These are phyloP conservation scores for Ginglymostoma cirratum DNA, from an alignment of 2,113 vertebrate genomes.

Conservation along the genomic window DNA sequence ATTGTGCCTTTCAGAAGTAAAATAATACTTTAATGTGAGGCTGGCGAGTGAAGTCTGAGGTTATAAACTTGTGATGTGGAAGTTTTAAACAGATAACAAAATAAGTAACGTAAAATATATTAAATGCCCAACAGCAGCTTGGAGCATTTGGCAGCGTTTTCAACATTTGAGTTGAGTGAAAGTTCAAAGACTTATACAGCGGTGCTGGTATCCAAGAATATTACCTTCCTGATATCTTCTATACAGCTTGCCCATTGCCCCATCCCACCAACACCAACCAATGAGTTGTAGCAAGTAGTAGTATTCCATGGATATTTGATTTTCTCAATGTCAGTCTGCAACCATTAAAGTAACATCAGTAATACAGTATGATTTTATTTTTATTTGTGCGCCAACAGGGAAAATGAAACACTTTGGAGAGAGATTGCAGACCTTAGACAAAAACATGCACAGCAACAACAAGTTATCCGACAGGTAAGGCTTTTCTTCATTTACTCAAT, in stretches of 20 bases:
- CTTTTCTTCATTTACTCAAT: neutral
- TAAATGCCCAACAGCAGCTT: neutral
- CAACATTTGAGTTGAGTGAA: neutral
- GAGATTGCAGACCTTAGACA: slow-evolving; percentile 84
- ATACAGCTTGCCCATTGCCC: neutral
- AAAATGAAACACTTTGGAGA: slow-evolving; percentile 91
- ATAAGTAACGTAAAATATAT: neutral
- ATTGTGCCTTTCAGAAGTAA: neutral
- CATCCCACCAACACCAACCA: neutral
- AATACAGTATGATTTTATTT: neutral
- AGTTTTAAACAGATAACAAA: neutral
- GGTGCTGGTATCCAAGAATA: neutral
- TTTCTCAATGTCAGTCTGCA: neutral
- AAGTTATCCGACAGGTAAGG: slow-evolving; percentile 85
- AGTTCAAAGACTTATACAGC: neutral
- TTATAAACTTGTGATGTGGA: neutral
- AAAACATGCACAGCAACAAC: slow-evolving; percentile 86
- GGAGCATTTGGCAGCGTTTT: neutral
- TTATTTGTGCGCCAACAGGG: slow-evolving; percentile 57
- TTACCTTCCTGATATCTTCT: neutral
- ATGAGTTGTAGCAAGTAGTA: neutral
- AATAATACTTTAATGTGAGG: neutral
- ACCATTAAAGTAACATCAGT: neutral
- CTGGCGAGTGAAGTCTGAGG: neutral
- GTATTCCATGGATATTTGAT: neutral